Percentiles rank a stretch among this genome's conserved stretches.
Evolutionary conservation across 2,888 invertebrate species (phyloP).

Genomic region (Alitta virens): DNA sequence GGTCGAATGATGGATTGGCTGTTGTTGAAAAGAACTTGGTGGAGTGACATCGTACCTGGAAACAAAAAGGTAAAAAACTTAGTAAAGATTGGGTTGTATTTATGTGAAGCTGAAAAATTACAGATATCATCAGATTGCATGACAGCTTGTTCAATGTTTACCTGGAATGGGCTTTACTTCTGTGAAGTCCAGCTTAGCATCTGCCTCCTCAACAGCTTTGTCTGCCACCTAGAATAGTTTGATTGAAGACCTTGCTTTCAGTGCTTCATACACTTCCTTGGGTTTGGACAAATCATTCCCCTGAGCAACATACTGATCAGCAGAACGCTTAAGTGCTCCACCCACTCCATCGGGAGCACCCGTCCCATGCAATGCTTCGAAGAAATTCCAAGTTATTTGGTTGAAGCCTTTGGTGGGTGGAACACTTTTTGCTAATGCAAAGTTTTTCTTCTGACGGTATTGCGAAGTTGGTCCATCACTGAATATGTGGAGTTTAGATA

Average conservation of each 20-base stretch:
- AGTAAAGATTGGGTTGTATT: too few species aligned
- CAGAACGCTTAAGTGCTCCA: slow-evolving; percentile 39
- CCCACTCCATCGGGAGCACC: slow-evolving; percentile 48
- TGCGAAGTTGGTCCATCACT: slow-evolving; percentile 53
- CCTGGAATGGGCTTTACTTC: not conserved
- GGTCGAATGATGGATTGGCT: too few species aligned
- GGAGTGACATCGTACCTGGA: too few species aligned
- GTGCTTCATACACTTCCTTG: too few species aligned
- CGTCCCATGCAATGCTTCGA: slow-evolving; percentile 49
- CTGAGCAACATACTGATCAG: slow-evolving; percentile 29
- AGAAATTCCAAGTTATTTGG: slow-evolving; percentile 43
- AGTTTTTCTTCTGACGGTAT: slow-evolving; percentile 52
- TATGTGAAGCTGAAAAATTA: too few species aligned
- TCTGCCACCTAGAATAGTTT: too few species aligned
- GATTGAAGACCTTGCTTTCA: too few species aligned
- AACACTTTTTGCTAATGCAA: slow-evolving; percentile 24
- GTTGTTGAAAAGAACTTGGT: too few species aligned
- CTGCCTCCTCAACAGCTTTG: too few species aligned
- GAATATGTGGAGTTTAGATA: slow-evolving; percentile 29
- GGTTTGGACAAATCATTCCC: slow-evolving; percentile 16
- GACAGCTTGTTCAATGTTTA: not conserved
- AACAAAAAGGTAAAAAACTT: too few species aligned
- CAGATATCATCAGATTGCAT: too few species aligned
- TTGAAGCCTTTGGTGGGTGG: slow-evolving; percentile 29
- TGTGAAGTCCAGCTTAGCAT: too few species aligned